These are phyloP conservation scores for Cheirogaleus medius DNA, from an alignment of 2,113 vertebrate species.

Conservation along the genomic window DNA sequence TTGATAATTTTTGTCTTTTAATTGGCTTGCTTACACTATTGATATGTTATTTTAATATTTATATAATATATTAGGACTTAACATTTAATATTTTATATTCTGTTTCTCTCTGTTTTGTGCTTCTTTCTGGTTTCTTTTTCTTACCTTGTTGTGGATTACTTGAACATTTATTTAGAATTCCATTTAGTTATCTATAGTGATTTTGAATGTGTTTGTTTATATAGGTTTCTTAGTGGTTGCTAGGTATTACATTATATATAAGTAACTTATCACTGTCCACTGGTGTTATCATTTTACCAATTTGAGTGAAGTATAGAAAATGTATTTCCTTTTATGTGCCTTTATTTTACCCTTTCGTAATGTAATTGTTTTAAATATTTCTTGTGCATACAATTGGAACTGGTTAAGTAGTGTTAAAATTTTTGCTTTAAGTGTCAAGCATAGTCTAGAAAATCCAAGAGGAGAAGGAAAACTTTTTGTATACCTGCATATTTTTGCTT, in stretches of 20 bases:
- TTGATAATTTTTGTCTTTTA: background rate
- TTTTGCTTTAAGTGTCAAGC: background rate
- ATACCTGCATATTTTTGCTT: background rate
- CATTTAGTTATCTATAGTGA: background rate
- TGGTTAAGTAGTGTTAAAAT: background rate
- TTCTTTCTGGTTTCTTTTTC: background rate
- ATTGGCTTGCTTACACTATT: background rate
- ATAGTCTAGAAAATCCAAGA: background rate
- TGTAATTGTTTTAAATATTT: background rate
- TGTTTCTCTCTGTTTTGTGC: background rate
- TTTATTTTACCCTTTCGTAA: background rate
- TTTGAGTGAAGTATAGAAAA: background rate
- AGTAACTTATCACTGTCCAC: background rate
- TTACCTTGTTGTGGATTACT: background rate
- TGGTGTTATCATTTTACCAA: background rate
- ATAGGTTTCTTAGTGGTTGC: background rate
- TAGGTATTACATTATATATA: background rate
- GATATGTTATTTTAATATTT: background rate
- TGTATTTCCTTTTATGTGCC: background rate
- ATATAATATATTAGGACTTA: background rate
- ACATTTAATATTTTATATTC: background rate
- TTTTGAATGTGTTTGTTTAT: background rate
- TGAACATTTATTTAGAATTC: background rate
- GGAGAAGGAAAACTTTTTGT: background rate
- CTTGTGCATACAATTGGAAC: background rate